Evolutionary conservation across 2,113 vertebrate species (phyloP).

Genomic region (Callopanchax toddi): DNA sequence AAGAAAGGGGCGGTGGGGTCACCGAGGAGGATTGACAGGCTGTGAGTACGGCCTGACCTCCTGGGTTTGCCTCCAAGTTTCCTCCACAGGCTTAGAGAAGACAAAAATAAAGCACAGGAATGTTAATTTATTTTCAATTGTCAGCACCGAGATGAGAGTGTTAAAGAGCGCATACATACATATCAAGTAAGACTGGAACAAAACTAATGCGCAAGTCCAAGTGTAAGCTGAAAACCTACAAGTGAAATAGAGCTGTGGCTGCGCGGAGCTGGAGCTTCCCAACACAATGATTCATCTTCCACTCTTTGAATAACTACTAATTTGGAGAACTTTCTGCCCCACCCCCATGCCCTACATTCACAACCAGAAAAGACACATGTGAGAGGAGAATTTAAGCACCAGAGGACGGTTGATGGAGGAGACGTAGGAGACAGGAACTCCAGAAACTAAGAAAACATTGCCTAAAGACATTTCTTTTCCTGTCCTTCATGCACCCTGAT

Average conservation of each 20-base stretch:
- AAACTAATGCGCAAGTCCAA: constrained; percentile 71
- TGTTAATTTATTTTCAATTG: constrained; percentile 87
- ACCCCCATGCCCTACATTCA: constrained; percentile 63
- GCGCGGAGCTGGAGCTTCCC: constrained; percentile 46
- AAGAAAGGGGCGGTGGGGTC: constrained; percentile 71
- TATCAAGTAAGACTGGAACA: constrained; percentile 75
- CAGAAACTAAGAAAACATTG: constrained; percentile 53
- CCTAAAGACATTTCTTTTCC: constrained; percentile 48
- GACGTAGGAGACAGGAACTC: constrained; percentile 45
- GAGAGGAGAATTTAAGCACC: constrained; percentile 59
- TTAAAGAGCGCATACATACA: constrained; percentile 80
- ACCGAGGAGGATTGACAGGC: constrained; percentile 79
- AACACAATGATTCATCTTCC: constrained; percentile 63
- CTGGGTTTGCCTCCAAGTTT: constrained; percentile 73
- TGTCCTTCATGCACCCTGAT: constrained; percentile 51
- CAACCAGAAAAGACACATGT: constrained; percentile 41
- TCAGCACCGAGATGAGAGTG: constrained; percentile 62
- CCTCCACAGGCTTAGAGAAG: constrained; percentile 75
- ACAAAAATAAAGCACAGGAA: constrained; percentile 81
- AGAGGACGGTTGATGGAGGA: constrained; percentile 60
- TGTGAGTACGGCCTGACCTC: constrained; percentile 80
- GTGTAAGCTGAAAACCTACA: constrained; percentile 59
- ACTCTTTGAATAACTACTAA: constrained; percentile 65
- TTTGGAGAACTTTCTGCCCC: constrained; percentile 63
- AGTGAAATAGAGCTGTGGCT: constrained; percentile 62